phyloP scores from a whole-genome alignment of 2,888 invertebrate genomes.

The Nomada fucata region DNA sequence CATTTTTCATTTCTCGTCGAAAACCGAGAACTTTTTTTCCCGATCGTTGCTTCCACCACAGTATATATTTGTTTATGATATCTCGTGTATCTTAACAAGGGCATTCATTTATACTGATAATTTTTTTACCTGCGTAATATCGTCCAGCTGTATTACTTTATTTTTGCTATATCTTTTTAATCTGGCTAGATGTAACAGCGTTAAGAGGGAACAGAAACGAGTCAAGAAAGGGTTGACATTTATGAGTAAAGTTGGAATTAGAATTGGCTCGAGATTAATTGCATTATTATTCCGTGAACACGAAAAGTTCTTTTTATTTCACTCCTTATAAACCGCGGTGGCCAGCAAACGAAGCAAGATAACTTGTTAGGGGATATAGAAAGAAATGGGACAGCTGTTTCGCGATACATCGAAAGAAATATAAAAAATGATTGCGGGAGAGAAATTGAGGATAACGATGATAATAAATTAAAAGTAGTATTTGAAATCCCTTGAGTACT shows the following conservation, averaged over 20 bases:
- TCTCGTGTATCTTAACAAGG: too few species aligned
- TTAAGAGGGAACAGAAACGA: not conserved
- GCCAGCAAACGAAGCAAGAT: not conserved
- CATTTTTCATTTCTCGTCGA: too few species aligned
- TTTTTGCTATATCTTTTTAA: not conserved
- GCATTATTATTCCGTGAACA: not conserved
- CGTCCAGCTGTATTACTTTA: not conserved
- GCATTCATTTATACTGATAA: slow-evolving; percentile 37
- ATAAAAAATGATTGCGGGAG: too few species aligned
- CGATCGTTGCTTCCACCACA: too few species aligned
- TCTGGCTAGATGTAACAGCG: not conserved
- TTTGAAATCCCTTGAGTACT: not conserved
- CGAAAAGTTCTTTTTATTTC: not conserved
- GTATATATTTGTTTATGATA: too few species aligned
- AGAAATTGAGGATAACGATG: too few species aligned
- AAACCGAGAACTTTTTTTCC: too few species aligned
- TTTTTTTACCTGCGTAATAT: slow-evolving; percentile 17
- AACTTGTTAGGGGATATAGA: not conserved
- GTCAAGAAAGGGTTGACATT: not conserved
- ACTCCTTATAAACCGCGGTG: not conserved
- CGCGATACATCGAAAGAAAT: too few species aligned
- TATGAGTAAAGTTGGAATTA: slow-evolving; percentile 11
- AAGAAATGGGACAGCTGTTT: too few species aligned
- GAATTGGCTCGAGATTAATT: not conserved
- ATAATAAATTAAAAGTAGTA: too few species aligned